Base-by-base conservation (phyloP, 2,797 vertebrate species). In the Phoebastria nigripes region DNA sequence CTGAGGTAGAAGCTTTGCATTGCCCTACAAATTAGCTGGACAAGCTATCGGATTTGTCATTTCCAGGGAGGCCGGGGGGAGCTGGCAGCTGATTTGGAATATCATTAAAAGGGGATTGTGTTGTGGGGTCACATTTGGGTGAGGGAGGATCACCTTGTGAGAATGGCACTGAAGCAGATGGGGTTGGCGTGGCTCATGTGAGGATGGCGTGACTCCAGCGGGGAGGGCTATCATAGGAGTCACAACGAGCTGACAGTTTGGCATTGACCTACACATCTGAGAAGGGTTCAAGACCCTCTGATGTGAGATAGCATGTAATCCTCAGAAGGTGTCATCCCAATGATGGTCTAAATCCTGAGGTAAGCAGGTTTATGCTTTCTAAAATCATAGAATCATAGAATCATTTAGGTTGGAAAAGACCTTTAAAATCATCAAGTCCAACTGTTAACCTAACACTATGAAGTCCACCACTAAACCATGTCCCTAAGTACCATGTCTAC, bases 141-240 rank as follows among this genome's bases (percentile, higher is more conserved):
- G 1, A 58, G 61, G 78, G 17, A 74, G 33, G 41, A 87, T 28
- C 31, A 59, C 28, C 82, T 41, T 5, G 21, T 58, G 78, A 70
- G 41, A 35, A 49, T 0, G 1, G 17, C 55, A 12, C 1, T 63
- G 74, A 54, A 5, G 3, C 24, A 67, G 47, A 22, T 0, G 0
- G 37, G 20, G 25, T 26, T 69, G 55, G 18, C 2, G 1, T 13
- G 63, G 41, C 56, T 85, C 7, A 0, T 1, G 2, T 33, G 69
- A 69, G 42, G 49, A 17, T 5, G 35, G 15, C 33, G 7, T 4
- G 4, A 37, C 62, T 55, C 62, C 33, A 81, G 58, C 14, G 56
- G 33, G 37, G 46, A 67, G 29, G 31, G 17, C 33, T 80, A n/a
- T 25, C 54, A 37, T 1, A 33, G 26, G 6, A 59, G 18, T 26